Base-by-base conservation (phyloP, 2,113 vertebrate genomes). In the Chamaea fasciata region DNA sequence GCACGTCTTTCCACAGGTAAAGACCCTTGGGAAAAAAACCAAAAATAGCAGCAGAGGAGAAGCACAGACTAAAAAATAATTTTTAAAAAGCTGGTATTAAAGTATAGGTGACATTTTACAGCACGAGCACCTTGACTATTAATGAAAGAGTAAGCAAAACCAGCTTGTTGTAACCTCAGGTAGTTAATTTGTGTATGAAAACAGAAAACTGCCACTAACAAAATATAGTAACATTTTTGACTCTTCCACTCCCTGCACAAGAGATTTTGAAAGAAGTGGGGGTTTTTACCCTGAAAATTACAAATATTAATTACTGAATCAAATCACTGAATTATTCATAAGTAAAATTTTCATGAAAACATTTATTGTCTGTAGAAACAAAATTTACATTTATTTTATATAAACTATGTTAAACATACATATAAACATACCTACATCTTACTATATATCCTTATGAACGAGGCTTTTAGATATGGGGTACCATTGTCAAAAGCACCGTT, bases 351-450 rank as follows among this genome's bases (percentile, higher is more conserved):
- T 68, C 74, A 64, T 96, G 92, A 94, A 96, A 96, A 97, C 93
- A 92, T 97, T 96, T 96, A 96, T 96, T 96, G 64, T 93, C 73
- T 47, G 88, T 97, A 97, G 89, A 92, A 97, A 97, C 71, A 93
- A 85, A 84, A 88, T 96, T 86, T 96, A 93, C 94, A 96, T 94
- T 92, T 88, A 88, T 88, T 95, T 95, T 81, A 93, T 94, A 95
- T 91, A 94, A 97, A 96, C 94, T 96, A 90, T 96, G 92, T 96
- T 96, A 95, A 96, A 95, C 94, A 95, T 95, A 94, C 94, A 94
- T 95, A 95, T 92, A 95, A 94, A 95, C 90, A 97, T 96, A 95
- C 80, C 90, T 96, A 96, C 92, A 94, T 78, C 79, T 79, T 53
- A 74, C 87, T 63, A 68, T 91, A 83, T 80, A 73, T 90, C 89